phyloP scores from a whole-genome alignment of 2,797 vertebrate genomes.

The Esox lucius region DNA sequence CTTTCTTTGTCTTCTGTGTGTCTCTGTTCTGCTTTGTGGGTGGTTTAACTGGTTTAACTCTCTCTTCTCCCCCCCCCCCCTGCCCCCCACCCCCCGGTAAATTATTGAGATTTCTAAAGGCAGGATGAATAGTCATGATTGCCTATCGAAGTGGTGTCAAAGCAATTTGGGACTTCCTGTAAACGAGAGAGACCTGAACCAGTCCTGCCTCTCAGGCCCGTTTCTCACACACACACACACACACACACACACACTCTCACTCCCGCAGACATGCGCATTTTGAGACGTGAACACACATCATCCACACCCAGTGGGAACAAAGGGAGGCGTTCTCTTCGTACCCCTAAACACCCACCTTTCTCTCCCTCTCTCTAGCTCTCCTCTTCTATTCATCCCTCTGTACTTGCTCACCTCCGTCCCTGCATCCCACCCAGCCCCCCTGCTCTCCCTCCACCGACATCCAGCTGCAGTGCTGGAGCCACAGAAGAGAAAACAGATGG shows the following conservation, averaged over 20 bases:
- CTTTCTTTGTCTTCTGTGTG: conserved; percentile 22
- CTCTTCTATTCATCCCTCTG: conserved; percentile 41
- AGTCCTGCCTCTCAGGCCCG: background rate
- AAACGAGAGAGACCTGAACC: conserved; percentile 25
- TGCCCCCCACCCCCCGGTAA: conserved; percentile 40
- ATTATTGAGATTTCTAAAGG: conserved; percentile 60
- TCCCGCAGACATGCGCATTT: conserved; percentile 25
- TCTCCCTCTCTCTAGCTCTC: background rate
- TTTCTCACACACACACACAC: background rate
- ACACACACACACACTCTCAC: conserved; percentile 3
- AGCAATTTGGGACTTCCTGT: conserved; percentile 52
- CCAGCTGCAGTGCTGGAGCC: conserved; percentile 42
- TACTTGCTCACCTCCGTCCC: conserved; percentile 6
- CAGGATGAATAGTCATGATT: conserved; percentile 65
- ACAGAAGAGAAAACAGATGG: conserved; percentile 56
- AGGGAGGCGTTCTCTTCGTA: conserved; percentile 39
- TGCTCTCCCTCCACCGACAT: conserved; percentile 25
- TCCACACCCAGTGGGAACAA: conserved; percentile 19
- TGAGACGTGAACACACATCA: conserved; percentile 4
- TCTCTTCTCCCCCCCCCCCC: background rate
- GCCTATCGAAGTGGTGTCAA: conserved; percentile 61
- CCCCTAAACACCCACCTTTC: conserved; percentile 8
- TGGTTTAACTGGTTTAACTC: conserved; percentile 53
- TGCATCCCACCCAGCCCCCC: conserved; percentile 3
- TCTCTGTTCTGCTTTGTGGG: conserved; percentile 38